Percentiles rank a stretch among this genome's conserved stretches.
Conservation (phyloP, 2,113 vertebrate species). For the Rutilus rutilus region DNA sequence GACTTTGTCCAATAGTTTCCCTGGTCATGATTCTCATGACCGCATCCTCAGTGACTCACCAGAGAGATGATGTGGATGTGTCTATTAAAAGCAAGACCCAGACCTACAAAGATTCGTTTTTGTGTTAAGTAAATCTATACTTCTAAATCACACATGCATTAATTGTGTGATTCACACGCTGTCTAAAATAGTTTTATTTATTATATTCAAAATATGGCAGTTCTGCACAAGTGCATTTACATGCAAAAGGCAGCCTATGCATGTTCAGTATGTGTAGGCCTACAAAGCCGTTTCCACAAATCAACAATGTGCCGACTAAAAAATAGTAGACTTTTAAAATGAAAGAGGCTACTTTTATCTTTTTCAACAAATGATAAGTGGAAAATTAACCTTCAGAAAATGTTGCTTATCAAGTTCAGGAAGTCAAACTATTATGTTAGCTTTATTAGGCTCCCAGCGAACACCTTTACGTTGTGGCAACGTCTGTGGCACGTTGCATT, state of each 20-base stretch:
- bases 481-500: too few species aligned
- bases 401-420: neutral
- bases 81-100: neutral
- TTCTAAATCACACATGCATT: neutral
- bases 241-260: neutral
- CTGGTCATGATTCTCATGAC: constrained; percentile 31
- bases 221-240: neutral
- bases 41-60: constrained; percentile 38
- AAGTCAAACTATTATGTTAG: neutral
- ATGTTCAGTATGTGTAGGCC: neutral
- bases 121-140: neutral
- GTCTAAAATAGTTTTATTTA: neutral
- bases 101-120: neutral
- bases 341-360: neutral
- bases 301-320: neutral
- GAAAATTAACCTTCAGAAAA: neutral
- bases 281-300: neutral
- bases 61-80: constrained; percentile 8
- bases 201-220: neutral
- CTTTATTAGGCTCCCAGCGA: too few species aligned
- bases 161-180: neutral
- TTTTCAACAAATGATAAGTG: neutral
- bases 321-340: neutral
- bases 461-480: too few species aligned
- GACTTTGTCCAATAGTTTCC: constrained; percentile 18